phyloP scores from a whole-genome alignment of 2,888 invertebrate species.

The Lordiphosa andalusiaca region DNA sequence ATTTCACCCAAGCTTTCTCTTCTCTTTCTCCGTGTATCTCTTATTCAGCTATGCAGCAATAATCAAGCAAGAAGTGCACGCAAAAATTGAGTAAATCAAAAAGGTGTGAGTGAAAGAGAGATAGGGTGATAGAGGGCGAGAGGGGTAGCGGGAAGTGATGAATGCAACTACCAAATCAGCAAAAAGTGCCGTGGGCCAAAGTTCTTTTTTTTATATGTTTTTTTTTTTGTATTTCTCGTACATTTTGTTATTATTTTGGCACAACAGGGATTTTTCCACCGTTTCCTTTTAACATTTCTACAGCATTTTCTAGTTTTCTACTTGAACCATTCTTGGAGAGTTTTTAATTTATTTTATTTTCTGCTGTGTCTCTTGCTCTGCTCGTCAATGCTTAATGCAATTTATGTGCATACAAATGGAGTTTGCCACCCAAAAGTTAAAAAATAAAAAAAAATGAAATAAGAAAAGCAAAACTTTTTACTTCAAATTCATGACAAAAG shows the following conservation, averaged over 20 bases:
- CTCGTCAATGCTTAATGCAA: slow-evolving; percentile 51
- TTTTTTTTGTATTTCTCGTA: slow-evolving; percentile 3
- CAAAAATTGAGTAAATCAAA: slow-evolving; percentile 6
- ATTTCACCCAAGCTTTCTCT: slow-evolving; percentile 34
- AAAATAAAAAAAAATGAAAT: slow-evolving; percentile 1
- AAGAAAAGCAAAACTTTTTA: slow-evolving; percentile 27
- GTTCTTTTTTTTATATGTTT: slow-evolving; percentile 14
- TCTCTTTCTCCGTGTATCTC: not conserved
- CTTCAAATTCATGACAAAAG: slow-evolving; percentile 30
- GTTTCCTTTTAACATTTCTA: slow-evolving; percentile 8
- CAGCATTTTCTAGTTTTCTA: slow-evolving; percentile 22
- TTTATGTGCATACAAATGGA: slow-evolving; percentile 60
- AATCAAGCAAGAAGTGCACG: slow-evolving; percentile 41
- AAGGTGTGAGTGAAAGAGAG: slow-evolving; percentile 16
- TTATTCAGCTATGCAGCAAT: slow-evolving; percentile 38
- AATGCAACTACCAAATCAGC: slow-evolving; percentile 50
- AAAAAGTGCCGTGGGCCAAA: slow-evolving; percentile 16
- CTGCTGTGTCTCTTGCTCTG: slow-evolving; percentile 19
- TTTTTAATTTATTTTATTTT: slow-evolving; percentile 56
- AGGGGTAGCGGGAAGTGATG: slow-evolving; percentile 41
- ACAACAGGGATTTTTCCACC: slow-evolving; percentile 41
- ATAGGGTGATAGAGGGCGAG: too few relatives aligned
- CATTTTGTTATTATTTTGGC: slow-evolving; percentile 42
- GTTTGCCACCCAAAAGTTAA: slow-evolving; percentile 2
- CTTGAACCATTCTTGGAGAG: slow-evolving; percentile 28